Evolutionary conservation across 2,113 vertebrate genomes (phyloP).

Genomic region (Propithecus coquereli): DNA sequence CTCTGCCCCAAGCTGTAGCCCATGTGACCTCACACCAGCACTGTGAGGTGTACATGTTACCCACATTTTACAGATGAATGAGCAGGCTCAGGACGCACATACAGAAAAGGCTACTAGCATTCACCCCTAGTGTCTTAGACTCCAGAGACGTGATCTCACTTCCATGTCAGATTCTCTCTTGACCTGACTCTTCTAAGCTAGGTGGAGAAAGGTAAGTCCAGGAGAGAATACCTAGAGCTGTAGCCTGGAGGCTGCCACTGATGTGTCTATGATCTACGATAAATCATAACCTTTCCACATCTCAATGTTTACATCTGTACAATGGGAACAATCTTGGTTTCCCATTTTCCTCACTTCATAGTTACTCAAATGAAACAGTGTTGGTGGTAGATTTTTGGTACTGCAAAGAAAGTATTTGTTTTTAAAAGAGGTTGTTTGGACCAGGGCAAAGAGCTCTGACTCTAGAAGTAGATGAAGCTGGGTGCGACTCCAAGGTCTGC

Average conservation of each 20-base stretch:
- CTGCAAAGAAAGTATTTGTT: neutral
- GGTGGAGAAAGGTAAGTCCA: neutral
- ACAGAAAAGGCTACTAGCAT: neutral
- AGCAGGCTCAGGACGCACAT: neutral
- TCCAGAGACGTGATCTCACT: neutral
- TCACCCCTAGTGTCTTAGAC: neutral
- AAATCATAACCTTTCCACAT: neutral
- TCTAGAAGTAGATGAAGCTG: neutral
- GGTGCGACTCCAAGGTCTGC: neutral
- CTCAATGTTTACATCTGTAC: neutral
- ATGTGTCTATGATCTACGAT: neutral
- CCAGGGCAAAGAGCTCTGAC: neutral
- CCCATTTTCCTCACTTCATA: neutral
- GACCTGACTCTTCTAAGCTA: neutral
- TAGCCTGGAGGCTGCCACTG: neutral
- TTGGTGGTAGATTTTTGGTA: neutral
- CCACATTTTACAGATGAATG: neutral
- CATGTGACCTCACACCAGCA: neutral
- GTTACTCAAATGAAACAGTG: neutral
- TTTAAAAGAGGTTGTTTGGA: neutral
- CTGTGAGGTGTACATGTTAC: neutral
- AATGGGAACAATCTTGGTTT: neutral
- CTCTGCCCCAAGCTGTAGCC: neutral
- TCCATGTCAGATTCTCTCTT: neutral
- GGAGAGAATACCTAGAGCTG: neutral